Base-by-base conservation (phyloP, 1,140 invertebrate species). In the Calephelis virginiensis region DNA sequence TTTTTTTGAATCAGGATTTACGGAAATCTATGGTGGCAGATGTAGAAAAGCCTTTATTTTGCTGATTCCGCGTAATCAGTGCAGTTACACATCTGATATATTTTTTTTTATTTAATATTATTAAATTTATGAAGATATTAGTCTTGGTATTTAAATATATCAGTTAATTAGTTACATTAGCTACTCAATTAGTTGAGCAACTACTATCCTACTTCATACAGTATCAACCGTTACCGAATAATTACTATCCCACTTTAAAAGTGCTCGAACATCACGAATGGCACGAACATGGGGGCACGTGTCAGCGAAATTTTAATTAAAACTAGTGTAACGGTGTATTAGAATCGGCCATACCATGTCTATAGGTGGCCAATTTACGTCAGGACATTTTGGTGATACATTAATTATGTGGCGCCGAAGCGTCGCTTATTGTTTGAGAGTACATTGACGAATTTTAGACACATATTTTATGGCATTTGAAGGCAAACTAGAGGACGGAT, bases 401-500 rank as follows among this genome's bases (percentile, higher is more conserved):
- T 71, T 61, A 68, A 71, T 71, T 68, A 74, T 53, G 14, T 43
- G 69, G 72, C 69, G 72, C 72, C 72, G 63, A 38, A 64, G 45
- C 56, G 69, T 28, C 69, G 69, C 63, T 62, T 56, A 40, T 64
- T 53, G 66, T 73, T 56, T 66, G 66, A 13, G 62, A 63, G 56
- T 48, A 61, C 61, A 56, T 53, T 66, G 69, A 73, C 68, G 69
- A 68, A 67, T 64, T 73, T 71, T 71, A 68, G 68, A 66, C 56
- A 71, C 64, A n/a, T n/a, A n/a, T n/a, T n/a, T n/a, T n/a, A n/a
- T n/a, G n/a, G n/a, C n/a, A 61, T 43, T 66, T 28, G 28, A 28
- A 28, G 28, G 28, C 28, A 28, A 28, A 28, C 28, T 4, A 28
- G 28, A 2, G 5, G 28, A 28, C 28, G 28, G 28, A 28, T 28